A percentile compares a stretch with the other conserved stretches of the same genome.
These are phyloP conservation scores for Cyprinodon diabolis DNA, from an alignment of 2,797 vertebrate genomes.

Conservation along the genomic window DNA sequence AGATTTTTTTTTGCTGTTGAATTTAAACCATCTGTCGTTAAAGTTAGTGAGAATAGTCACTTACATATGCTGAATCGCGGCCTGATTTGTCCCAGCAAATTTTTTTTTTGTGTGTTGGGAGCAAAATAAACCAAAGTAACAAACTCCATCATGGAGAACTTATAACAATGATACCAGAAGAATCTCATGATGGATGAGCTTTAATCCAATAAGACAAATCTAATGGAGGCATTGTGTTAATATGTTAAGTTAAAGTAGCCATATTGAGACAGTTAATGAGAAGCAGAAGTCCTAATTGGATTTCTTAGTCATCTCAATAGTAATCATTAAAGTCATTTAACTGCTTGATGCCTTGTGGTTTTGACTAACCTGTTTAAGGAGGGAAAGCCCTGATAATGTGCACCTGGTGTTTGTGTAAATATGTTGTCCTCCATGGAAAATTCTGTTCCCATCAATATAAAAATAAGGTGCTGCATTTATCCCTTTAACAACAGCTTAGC, in stretches of 20 bases:
- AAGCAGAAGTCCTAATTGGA: constrained; percentile 14
- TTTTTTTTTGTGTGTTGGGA: neutral
- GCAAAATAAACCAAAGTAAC: neutral
- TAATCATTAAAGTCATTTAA: constrained; percentile 7
- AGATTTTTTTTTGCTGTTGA: too few relatives aligned
- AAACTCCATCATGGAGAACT: too few relatives aligned
- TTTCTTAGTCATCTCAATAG: constrained; percentile 15
- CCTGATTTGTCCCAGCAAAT: too few relatives aligned
- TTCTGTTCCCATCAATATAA: neutral
- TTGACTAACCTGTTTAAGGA: constrained; percentile 32
- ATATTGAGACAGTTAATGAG: neutral
- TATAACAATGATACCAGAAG: neutral
- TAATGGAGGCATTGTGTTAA: neutral
- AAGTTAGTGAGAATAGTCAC: neutral
- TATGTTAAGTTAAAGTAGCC: neutral
- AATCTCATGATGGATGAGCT: neutral
- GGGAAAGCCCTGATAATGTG: constrained; percentile 8
- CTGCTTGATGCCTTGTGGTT: constrained; percentile 15
- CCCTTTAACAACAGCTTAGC: neutral
- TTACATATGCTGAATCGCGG: too few relatives aligned
- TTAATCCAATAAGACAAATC: too few relatives aligned
- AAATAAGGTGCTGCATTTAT: neutral
- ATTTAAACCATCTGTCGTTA: neutral
- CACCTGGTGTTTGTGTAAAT: constrained; percentile 9
- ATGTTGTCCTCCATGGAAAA: neutral